Evolutionary conservation across 35 echinoderm and acorn worm species (phyloP).

Genomic region (Hemicentrotus pulcherrimus): DNA sequence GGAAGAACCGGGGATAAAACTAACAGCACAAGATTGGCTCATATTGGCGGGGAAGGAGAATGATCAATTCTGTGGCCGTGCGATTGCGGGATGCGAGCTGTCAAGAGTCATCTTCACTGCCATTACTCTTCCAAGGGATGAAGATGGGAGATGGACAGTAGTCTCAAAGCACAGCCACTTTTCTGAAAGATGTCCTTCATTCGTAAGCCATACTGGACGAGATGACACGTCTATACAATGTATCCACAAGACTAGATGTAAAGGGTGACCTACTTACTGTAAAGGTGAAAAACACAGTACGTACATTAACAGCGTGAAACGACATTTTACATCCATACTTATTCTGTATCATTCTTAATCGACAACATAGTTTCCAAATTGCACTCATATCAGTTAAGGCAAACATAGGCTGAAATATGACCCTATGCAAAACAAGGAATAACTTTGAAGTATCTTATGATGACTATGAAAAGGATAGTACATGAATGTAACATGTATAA

Average conservation of each 20-base stretch:
- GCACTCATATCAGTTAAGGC: neutral
- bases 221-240: neutral
- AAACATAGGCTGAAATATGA: neutral
- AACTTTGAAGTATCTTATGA: neutral
- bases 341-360: no score
- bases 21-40: conserved; percentile 34
- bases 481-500: neutral
- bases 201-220: neutral
- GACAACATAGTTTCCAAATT: neutral
- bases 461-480: neutral
- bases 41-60: conserved; percentile 38
- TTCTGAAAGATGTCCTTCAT: neutral
- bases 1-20: neutral
- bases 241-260: neutral
- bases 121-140: conserved; percentile 42
- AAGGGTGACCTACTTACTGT: neutral
- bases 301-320: neutral
- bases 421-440: neutral
- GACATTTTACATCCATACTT: neutral
- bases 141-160: neutral
- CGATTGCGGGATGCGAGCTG: conserved; percentile 35
- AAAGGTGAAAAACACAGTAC: neutral
- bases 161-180: neutral
- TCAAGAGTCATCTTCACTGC: conserved; percentile 31
- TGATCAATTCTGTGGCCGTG: conserved; percentile 49